phyloP scores from a whole-genome alignment of 2,888 invertebrate species.

The Tortricodes alternella region DNA sequence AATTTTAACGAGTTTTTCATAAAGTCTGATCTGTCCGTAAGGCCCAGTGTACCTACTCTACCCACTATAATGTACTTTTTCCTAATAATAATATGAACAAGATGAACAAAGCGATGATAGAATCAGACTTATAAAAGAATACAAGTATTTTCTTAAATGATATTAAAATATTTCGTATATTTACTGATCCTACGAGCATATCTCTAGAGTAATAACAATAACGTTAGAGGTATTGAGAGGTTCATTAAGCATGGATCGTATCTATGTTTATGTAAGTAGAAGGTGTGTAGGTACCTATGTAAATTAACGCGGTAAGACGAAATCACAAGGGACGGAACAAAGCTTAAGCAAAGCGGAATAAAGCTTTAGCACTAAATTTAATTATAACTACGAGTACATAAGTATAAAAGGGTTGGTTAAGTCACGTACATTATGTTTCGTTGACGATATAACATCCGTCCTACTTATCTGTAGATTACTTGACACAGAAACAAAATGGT shows the following conservation, averaged over 20 bases:
- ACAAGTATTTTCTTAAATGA: no score
- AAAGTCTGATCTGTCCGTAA: no score
- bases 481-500: not conserved
- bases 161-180: not conserved
- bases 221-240: no score
- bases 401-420: not conserved
- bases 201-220: not conserved
- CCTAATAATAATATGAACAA: no score
- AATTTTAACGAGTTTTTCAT: no score
- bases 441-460: not conserved
- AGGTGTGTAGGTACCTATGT: slow-evolving; percentile 1
- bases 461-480: not conserved
- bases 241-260: slow-evolving; percentile 5
- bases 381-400: slow-evolving; percentile 8
- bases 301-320: slow-evolving; percentile 14
- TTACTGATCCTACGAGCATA: not conserved
- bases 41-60: no score
- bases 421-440: not conserved
- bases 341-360: no score
- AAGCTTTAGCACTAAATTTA: slow-evolving; percentile 1
- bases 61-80: no score
- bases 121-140: no score
- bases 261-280: not conserved
- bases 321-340: slow-evolving; percentile 18
- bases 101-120: no score